Percentiles rank a stretch among this genome's conserved stretches.
phyloP scores from a whole-genome alignment of 2,888 invertebrate genomes.

The Eueremaeus valkanovi region DNA sequence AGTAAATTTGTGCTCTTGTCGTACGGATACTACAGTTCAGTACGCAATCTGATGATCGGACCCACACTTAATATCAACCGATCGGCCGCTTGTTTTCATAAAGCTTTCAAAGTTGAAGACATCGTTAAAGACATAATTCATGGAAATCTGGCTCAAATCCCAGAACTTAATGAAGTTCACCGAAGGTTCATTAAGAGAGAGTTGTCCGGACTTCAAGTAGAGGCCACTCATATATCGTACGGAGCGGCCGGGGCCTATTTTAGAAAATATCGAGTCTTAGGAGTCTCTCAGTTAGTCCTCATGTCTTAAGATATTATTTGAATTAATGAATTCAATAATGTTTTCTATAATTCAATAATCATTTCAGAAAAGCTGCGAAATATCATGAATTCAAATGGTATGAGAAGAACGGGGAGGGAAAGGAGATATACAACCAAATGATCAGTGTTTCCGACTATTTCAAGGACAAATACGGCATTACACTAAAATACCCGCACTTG shows the following conservation, averaged over 20 bases:
- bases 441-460: constrained; percentile 43
- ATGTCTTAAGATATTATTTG: neutral
- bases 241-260: too few species aligned
- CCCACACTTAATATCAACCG: constrained; percentile 23
- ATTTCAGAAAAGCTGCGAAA: constrained; percentile 4
- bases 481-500: constrained; percentile 41
- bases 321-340: neutral
- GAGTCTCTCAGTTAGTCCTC: neutral
- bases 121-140: constrained; percentile 1
- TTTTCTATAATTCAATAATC: neutral
- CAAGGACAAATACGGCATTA: constrained; percentile 14
- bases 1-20: neutral
- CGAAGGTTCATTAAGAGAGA: constrained; percentile 20
- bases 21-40: constrained; percentile 13
- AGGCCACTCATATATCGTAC: constrained; percentile 32
- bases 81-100: constrained; percentile 7
- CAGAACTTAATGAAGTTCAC: neutral
- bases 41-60: constrained; percentile 23
- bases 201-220: constrained; percentile 30
- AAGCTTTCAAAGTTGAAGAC: neutral
- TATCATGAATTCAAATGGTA: neutral
- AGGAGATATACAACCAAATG: neutral
- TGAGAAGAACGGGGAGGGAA: too few species aligned
- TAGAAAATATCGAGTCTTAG: constrained; percentile 35
- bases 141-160: neutral